These are phyloP conservation scores for Kryptolebias marmoratus DNA, from an alignment of 2,113 vertebrate species.

Conservation along the genomic window DNA sequence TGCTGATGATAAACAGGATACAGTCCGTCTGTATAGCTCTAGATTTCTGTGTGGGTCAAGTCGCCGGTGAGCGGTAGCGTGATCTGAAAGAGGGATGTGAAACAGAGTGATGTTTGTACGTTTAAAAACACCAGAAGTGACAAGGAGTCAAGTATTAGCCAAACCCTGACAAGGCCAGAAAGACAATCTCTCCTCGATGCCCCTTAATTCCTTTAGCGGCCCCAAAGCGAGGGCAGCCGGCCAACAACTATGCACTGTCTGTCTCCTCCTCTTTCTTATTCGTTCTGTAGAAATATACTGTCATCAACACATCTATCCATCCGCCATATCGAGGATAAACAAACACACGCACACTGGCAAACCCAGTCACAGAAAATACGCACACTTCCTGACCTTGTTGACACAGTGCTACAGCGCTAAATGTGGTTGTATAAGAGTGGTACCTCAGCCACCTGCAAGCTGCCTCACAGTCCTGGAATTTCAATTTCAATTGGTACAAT, in stretches of 20 bases:
- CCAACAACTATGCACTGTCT: slow-evolving; percentile 57
- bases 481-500: not conserved
- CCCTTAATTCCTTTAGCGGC: slow-evolving; percentile 50
- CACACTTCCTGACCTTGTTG: slow-evolving; percentile 12
- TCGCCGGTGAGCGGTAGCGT: slow-evolving; percentile 43
- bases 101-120: slow-evolving; percentile 40
- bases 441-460: not conserved
- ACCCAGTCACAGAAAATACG: slow-evolving; percentile 10
- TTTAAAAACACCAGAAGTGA: slow-evolving; percentile 55
- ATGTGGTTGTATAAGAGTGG: not conserved
- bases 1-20: slow-evolving; percentile 12
- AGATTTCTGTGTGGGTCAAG: slow-evolving; percentile 47
- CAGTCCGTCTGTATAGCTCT: slow-evolving; percentile 36
- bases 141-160: slow-evolving; percentile 59
- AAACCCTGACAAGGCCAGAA: slow-evolving; percentile 65
- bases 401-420: not conserved
- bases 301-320: slow-evolving; percentile 71
- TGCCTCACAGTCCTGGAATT: not conserved
- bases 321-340: slow-evolving; percentile 47
- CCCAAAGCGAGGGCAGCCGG: slow-evolving; percentile 62
- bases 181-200: slow-evolving; percentile 52
- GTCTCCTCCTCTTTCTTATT: slow-evolving; percentile 64
- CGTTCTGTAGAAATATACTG: slow-evolving; percentile 59
- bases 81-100: slow-evolving; percentile 57
- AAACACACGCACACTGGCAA: slow-evolving; percentile 5